Percentiles rank a stretch among this genome's conserved stretches.
phyloP scores from a whole-genome alignment of 1,140 invertebrate species.

The Drosophila auraria region DNA sequence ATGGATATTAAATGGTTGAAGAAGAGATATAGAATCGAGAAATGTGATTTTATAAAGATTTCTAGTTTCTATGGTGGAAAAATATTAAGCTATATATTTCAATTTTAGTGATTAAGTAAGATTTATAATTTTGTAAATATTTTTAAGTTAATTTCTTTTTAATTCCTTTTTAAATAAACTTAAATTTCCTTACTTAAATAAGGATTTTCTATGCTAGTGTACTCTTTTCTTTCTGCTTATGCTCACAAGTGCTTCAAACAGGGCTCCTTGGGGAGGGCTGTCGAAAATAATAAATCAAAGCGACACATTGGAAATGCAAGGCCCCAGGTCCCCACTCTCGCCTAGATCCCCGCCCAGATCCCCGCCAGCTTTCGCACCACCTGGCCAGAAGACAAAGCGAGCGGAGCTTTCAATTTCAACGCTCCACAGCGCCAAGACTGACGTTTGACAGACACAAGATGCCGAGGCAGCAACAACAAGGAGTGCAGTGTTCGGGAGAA shows the following conservation, averaged over 20 bases:
- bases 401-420: slow-evolving; percentile 65
- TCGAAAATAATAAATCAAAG: slow-evolving; percentile 76
- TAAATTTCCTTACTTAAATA: no score
- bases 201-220: background rate
- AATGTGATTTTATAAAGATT: background rate
- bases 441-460: slow-evolving; percentile 57
- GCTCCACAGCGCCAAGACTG: slow-evolving; percentile 51
- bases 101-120: no score
- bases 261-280: slow-evolving; percentile 38
- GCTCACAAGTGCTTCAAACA: slow-evolving; percentile 21
- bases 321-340: slow-evolving; percentile 1
- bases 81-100: no score
- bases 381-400: slow-evolving; percentile 39
- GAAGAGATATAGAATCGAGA: background rate
- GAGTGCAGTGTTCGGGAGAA: slow-evolving; percentile 30
- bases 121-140: no score
- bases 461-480: slow-evolving; percentile 27
- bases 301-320: slow-evolving; percentile 57
- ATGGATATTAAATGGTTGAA: background rate
- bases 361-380: slow-evolving; percentile 24
- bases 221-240: slow-evolving; percentile 6
- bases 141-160: no score
- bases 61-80: background rate
- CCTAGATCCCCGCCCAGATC: slow-evolving; percentile 10
- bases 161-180: no score